Evolutionary conservation across 2,888 invertebrate genomes (phyloP), one percentile per base, ranked within the genome.

Genomic region (Achlya flavicornis): DNA sequence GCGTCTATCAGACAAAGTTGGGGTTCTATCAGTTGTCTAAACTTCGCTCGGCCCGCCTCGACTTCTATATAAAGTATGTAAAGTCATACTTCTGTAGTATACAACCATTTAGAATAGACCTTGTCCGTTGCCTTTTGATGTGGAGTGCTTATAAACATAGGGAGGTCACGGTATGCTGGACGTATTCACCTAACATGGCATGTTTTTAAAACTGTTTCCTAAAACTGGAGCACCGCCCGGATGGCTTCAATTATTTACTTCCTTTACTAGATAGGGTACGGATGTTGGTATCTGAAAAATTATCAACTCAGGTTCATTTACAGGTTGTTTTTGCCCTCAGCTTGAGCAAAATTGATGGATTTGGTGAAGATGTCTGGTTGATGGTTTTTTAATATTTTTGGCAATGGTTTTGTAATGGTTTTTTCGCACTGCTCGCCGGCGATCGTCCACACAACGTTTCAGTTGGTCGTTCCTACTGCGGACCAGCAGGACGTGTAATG

Each of bases 201-300:
- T 76, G 76, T 80, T 85, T 84, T 84, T 77, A 78, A 84, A 85
- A 76, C 73, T 70, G 77, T 71, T 75, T 72, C 72, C 74, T 75
- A 77, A 80, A 86, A 84, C 71, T 82, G 74, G 79, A 79, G 74
- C 81, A 74, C 66, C 68, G 77, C 76, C 2, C 76, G 75, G 78
- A 74, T 79, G 78, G 78, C 79, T 76, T 81, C 77, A 86, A 83
- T 85, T 85, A 87, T 85, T 80, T 73, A 77, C 75, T 72, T 76
- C 70, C 58, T 61, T 33, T 58, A 58, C 61, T 67, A 64, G 66
- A 66, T 58, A 61, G 58, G n/a, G 33, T 58, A 5, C 7, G 32
- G 35, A 58, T 53, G 53, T 19, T 53, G 53, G 16, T 53, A 53
- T 53, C 53, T 53, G 53, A 19, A 53, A 46, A 53, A 19, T 53